Base-by-base conservation (phyloP, 2,797 vertebrate genomes). In the Taenioides sp. region DNA sequence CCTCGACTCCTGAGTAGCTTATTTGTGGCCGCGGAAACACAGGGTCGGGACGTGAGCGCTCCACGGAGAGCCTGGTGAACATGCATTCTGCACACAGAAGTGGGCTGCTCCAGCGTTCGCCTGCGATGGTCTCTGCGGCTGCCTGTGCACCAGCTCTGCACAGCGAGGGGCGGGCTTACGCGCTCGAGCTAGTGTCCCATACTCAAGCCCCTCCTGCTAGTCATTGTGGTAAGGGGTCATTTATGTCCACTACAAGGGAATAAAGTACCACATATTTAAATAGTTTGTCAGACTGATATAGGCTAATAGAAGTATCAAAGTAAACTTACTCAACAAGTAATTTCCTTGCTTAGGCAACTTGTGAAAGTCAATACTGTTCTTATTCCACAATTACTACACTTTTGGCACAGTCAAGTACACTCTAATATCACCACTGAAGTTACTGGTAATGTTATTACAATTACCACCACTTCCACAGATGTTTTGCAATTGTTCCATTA, bases 81-180 rank as follows among this genome's bases (percentile, higher is more conserved):
- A 91, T 90, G 90, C 92, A 94, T 94, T 92, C 89, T 93, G 92
- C 87, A 89, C 79, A 85, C 82, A 86, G 77, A 85, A 84, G 89
- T 91, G 89, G 88, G 88, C 81, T 92, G 80, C 87, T 86, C 77
- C 31, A 59, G 82, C 84, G 84, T 75, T 82, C 79, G 71, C 75
- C 85, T 84, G 86, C 83, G 81, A 80, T 82, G 79, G 75, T 80
- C 82, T 87, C 74, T 69, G 74, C 80, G 74, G 81, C 79, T 77
- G 75, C 74, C 79, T 81, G 80, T 87, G 80, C 80, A 80, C 77
- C 84, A 85, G 82, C 85, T 88, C 80, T 86, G 80, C 84, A 81
- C 81, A 78, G 76, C 65, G 57, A 88, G 86, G 91, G 93, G 91
- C 90, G 91, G 91, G 91, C 80, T 90, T 84, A 88, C 27, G 63